Evolutionary conservation across 2,888 invertebrate species (phyloP).

Genomic region (Andrena chrysosceles): DNA sequence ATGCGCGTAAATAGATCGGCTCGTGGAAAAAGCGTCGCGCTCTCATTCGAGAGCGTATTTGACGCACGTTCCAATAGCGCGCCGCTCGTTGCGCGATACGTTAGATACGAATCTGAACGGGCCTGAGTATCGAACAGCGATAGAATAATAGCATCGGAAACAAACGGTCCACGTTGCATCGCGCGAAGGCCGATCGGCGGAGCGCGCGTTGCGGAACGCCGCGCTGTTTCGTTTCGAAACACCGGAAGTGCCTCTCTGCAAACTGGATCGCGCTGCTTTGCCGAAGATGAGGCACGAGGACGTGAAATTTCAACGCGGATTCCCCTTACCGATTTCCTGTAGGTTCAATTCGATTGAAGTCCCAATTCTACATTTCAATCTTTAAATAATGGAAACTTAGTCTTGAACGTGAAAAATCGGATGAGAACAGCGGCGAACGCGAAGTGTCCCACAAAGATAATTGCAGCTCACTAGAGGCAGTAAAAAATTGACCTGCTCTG

Average conservation of each 20-base stretch:
- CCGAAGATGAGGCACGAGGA: slow-evolving; percentile 71
- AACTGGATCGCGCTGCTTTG: slow-evolving; percentile 75
- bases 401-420: not conserved
- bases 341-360: too few relatives aligned
- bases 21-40: slow-evolving; percentile 35
- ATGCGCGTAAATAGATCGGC: slow-evolving; percentile 1
- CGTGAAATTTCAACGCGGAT: slow-evolving; percentile 5
- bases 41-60: slow-evolving; percentile 29
- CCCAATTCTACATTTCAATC: too few relatives aligned
- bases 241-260: slow-evolving; percentile 76
- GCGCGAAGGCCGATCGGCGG: slow-evolving; percentile 69
- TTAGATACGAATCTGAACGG: slow-evolving; percentile 47
- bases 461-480: slow-evolving; percentile 12
- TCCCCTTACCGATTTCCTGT: not conserved
- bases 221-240: slow-evolving; percentile 74
- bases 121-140: slow-evolving; percentile 49
- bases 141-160: slow-evolving; percentile 67
- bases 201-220: slow-evolving; percentile 76
- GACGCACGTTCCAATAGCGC: slow-evolving; percentile 31
- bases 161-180: slow-evolving; percentile 63
- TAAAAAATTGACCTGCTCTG: slow-evolving; percentile 62
- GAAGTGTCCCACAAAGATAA: slow-evolving; percentile 42
- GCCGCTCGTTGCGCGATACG: slow-evolving; percentile 38
- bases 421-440: not conserved
- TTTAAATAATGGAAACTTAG: too few relatives aligned